These are phyloP conservation scores for Drosophila bunnanda DNA, from an alignment of 2,888 invertebrate species.

Conservation along the genomic window DNA sequence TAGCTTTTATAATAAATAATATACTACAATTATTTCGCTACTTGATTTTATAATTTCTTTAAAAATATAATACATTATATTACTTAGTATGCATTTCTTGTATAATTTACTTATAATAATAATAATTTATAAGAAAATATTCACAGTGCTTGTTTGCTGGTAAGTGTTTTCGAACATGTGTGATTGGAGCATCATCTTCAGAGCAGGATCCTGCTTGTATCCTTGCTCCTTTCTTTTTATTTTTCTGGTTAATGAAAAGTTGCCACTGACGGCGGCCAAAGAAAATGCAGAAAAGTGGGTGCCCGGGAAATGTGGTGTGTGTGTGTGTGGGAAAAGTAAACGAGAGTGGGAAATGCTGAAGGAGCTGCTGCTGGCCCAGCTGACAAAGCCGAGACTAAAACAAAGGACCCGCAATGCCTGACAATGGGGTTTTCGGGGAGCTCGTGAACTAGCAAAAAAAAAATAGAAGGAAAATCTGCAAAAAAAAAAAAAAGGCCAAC, in stretches of 20 bases:
- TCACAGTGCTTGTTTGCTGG: background rate
- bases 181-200: slow-evolving; percentile 19
- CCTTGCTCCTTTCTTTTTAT: slow-evolving; percentile 2
- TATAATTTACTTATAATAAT: background rate
- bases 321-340: background rate
- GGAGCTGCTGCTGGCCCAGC: slow-evolving; percentile 29
- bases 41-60: no score
- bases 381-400: slow-evolving; percentile 55
- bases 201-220: slow-evolving; percentile 5
- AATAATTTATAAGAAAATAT: background rate
- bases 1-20: no score
- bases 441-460: slow-evolving; percentile 25
- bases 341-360: slow-evolving; percentile 6
- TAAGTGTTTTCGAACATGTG: slow-evolving; percentile 8
- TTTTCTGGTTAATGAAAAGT: slow-evolving; percentile 45
- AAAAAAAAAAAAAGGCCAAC: slow-evolving; percentile 32
- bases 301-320: background rate
- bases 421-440: slow-evolving; percentile 31
- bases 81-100: background rate
- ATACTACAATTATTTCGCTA: no score
- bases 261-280: slow-evolving; percentile 35
- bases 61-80: no score
- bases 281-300: slow-evolving; percentile 21
- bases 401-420: slow-evolving; percentile 59
- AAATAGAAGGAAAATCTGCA: background rate